Evolutionary conservation across 2,888 invertebrate genomes (phyloP), one percentile per base, ranked within the genome.

Genomic region (Tenthredo notha): DNA sequence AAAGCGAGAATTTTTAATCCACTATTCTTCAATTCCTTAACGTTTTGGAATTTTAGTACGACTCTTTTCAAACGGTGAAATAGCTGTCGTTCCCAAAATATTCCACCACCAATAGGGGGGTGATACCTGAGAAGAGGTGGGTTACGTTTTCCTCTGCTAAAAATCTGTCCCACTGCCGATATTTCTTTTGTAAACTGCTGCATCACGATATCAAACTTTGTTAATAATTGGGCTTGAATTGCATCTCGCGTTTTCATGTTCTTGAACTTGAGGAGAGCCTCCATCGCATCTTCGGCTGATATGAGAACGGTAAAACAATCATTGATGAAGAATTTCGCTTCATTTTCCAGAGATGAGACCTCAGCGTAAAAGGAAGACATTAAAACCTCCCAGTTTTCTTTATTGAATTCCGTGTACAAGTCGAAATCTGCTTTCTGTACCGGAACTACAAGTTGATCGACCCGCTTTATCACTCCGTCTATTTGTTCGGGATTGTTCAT

Each of bases 111-210:
- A n/a, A 96, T 95, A 0, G 97, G 96, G 0, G 98, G 97, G 89
- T 97, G 97, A 90, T 97, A 95, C 85, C 96, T 95, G 37, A 97
- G 95, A 50, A 97, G 92, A 0, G 97, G 96, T 0, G 97, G 97
- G 87, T 95, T 94, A 87, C 95, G 87, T 94, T 95, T 89, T 97
- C 97, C 92, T 86, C 88, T 88, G 29, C 95, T 95, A 91, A 96
- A 98, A 85, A 95, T 95, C 87, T 95, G 95, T 91, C 96, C 97
- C 70, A 97, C 95, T 3, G 94, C 93, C 21, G 95, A 95, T 78
- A 98, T 96, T 94, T 98, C 98, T 88, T 97, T 97, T 84, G 96
- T 96, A 90, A 98, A 98, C 92, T 98, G 98, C 77, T 96, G 95
- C 94, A 98, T 95, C 77, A 98, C 96, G 47, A 97, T 96, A 87